A percentile compares a stretch with the other conserved stretches of the same genome.
Conservation (phyloP, 2,113 vertebrate species). For the Sinocyclocheilus anophthalmus region DNA sequence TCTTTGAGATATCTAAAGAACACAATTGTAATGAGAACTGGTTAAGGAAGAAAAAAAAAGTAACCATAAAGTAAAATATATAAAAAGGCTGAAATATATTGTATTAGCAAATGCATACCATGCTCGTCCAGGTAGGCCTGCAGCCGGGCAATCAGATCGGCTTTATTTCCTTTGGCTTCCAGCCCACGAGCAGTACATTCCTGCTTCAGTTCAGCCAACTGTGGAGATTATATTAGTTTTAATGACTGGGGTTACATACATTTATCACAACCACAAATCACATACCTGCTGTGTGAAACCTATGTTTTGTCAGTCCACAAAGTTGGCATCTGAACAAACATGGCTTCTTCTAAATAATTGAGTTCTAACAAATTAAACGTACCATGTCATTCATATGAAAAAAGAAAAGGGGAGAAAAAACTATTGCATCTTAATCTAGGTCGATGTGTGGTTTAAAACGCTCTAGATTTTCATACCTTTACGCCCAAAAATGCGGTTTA, state of each 20-base stretch:
- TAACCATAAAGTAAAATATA: neutral
- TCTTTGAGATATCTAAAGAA: no score
- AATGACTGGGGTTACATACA: neutral
- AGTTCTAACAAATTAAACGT: neutral
- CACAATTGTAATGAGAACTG: neutral
- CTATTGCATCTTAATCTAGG: neutral
- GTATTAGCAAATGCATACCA: constrained; percentile 63
- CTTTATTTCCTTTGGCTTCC: constrained; percentile 85
- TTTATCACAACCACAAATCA: neutral
- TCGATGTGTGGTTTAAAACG: neutral
- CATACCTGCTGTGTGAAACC: neutral
- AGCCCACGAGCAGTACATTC: constrained; percentile 83
- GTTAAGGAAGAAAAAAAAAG: no score
- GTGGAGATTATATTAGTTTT: neutral
- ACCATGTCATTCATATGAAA: no score
- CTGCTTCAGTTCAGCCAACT: constrained; percentile 86
- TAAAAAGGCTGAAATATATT: neutral
- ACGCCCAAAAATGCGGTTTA: neutral
- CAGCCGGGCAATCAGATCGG: constrained; percentile 82
- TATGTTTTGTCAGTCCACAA: neutral
- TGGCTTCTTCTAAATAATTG: neutral
- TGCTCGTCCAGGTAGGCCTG: constrained; percentile 86
- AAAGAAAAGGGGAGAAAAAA: no score
- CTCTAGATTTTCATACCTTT: neutral
- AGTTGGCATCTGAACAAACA: neutral